A percentile compares a stretch with the other conserved stretches of the same genome.
These are phyloP conservation scores for human DNA, from an alignment of 2,113 vertebrate genomes.

Conservation along the genomic window GRCh38 chr22:47334001-47334500, in stretches of 20 bases:
- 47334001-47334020: background rate
- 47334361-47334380: background rate
- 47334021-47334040: fast-evolving
- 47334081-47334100: background rate
- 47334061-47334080: fast-evolving
- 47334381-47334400: background rate
- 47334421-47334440: background rate
- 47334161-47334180: background rate
- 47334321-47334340: background rate
- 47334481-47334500: background rate
- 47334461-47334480: background rate
- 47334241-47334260: fast-evolving
- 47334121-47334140: fast-evolving
- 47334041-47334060: fast-evolving
- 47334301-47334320: fast-evolving
- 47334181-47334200: fast-evolving
- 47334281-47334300: fast-evolving
- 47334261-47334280: fast-evolving
- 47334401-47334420: background rate
- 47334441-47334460: background rate
- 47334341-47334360: background rate
- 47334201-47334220: fast-evolving
- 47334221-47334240: fast-evolving
- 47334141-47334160: background rate
- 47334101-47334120: fast-evolving